Conservation (phyloP, 1,140 invertebrate genomes). For the Antheraea pernyi region DNA sequence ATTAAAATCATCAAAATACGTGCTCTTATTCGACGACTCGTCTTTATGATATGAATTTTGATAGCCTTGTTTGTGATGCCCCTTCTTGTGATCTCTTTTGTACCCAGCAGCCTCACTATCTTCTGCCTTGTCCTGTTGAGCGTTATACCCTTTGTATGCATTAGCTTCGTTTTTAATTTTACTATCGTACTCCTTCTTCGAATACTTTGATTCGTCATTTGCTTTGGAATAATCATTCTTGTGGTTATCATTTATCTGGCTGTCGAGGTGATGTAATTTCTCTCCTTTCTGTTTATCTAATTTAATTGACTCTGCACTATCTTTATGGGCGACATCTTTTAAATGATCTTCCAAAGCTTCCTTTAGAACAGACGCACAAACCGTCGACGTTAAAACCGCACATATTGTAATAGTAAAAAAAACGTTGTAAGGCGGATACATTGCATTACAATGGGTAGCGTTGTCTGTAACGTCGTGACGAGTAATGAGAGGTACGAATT, state of each 20-base stretch:
- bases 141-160: constrained; percentile 63
- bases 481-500: constrained; percentile 37
- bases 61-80: constrained; percentile 83
- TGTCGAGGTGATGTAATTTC: constrained; percentile 70
- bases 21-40: constrained; percentile 83
- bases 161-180: constrained; percentile 65
- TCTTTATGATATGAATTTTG: constrained; percentile 84
- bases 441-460: constrained; percentile 43
- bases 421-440: constrained; percentile 47
- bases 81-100: constrained; percentile 81
- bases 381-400: constrained; percentile 43
- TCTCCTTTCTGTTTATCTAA: constrained; percentile 69
- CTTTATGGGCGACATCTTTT: constrained; percentile 65
- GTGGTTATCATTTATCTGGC: constrained; percentile 61
- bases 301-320: constrained; percentile 60
- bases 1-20: constrained; percentile 82
- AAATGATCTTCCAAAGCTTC: constrained; percentile 66
- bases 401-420: constrained; percentile 41
- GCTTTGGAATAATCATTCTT: constrained; percentile 70
- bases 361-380: constrained; percentile 59
- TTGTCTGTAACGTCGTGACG: constrained; percentile 19
- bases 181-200: constrained; percentile 68
- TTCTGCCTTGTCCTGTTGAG: constrained; percentile 68
- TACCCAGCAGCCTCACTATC: constrained; percentile 65
- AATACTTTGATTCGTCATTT: constrained; percentile 67